Evolutionary conservation across 2,797 vertebrate species (phyloP).

Genomic region (Melanotaenia pygmaea): DNA sequence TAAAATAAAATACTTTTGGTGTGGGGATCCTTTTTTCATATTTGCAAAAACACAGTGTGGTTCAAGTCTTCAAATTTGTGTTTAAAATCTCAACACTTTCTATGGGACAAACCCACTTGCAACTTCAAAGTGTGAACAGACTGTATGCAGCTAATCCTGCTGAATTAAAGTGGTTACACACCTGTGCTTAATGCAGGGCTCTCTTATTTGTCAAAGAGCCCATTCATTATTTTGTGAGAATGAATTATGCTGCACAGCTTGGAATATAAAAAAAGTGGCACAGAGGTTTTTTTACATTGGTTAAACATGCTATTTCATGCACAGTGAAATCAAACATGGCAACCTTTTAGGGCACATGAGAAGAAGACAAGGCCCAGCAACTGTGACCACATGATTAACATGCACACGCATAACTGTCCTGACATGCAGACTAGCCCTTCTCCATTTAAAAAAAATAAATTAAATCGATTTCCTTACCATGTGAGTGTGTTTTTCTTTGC

Average conservation of each 20-base stretch:
- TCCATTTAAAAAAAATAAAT: constrained; percentile 28
- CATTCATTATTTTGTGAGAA: constrained; percentile 49
- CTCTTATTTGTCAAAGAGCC: constrained; percentile 54
- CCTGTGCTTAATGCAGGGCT: constrained; percentile 53
- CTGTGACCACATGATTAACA: not conserved
- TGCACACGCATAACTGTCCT: constrained; percentile 1
- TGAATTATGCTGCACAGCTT: constrained; percentile 28
- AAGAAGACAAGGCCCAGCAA: not conserved
- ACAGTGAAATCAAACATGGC: constrained; percentile 12
- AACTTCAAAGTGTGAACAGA: constrained; percentile 45
- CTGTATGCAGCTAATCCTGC: constrained; percentile 26
- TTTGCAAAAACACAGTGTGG: constrained; percentile 9
- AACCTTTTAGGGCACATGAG: not conserved
- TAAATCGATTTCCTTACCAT: constrained; percentile 20
- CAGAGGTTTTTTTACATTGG: constrained; percentile 43
- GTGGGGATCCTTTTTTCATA: constrained; percentile 12
- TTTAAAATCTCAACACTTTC: constrained; percentile 23
- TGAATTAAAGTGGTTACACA: constrained; percentile 45
- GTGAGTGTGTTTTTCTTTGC: constrained; percentile 35
- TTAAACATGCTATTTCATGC: not conserved
- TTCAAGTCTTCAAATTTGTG: constrained; percentile 12
- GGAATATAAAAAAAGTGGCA: constrained; percentile 29
- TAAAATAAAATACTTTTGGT: constrained; percentile 22
- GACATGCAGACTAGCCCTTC: constrained; percentile 1
- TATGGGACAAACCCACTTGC: constrained; percentile 39